Evolutionary conservation across 2,888 invertebrate species (phyloP).

Genomic region (Apomyelois bistriatella): DNA sequence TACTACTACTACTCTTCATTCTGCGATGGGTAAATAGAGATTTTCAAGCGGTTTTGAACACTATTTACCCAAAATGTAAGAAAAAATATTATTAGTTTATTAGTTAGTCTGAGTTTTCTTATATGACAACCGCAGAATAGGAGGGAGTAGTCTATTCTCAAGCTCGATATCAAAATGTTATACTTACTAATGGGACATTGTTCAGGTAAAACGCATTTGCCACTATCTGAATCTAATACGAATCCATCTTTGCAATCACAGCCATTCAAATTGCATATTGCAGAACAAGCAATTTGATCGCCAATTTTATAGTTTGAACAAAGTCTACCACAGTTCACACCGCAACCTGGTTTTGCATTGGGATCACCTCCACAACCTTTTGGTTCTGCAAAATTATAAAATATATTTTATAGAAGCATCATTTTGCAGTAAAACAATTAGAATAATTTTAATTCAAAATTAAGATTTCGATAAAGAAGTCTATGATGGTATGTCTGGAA

Average conservation of each 20-base stretch:
- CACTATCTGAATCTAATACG: slow-evolving; percentile 18
- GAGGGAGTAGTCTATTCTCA: too few relatives aligned
- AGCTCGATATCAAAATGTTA: not conserved
- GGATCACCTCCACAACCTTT: slow-evolving; percentile 19
- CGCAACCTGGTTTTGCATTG: slow-evolving; percentile 25
- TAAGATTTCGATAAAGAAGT: too few relatives aligned
- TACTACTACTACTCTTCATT: too few relatives aligned
- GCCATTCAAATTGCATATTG: slow-evolving; percentile 15
- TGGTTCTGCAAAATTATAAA: not conserved
- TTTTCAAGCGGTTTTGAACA: too few relatives aligned
- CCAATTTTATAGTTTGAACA: slow-evolving; percentile 20
- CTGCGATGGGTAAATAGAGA: too few relatives aligned
- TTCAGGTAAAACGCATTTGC: slow-evolving; percentile 24
- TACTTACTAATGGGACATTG: slow-evolving; percentile 23
- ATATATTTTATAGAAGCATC: not conserved
- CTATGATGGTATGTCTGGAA: too few relatives aligned
- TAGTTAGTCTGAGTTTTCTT: too few relatives aligned
- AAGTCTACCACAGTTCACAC: slow-evolving; percentile 25
- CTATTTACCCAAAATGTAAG: too few relatives aligned
- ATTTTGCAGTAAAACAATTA: too few relatives aligned
- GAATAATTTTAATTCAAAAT: too few relatives aligned
- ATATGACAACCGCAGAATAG: too few relatives aligned
- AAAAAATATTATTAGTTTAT: too few relatives aligned
- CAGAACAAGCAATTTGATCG: slow-evolving; percentile 7
- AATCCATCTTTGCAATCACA: slow-evolving; percentile 25